Evolutionary conservation across 2,113 vertebrate species (phyloP).

Genomic region (Podilymbus podiceps): DNA sequence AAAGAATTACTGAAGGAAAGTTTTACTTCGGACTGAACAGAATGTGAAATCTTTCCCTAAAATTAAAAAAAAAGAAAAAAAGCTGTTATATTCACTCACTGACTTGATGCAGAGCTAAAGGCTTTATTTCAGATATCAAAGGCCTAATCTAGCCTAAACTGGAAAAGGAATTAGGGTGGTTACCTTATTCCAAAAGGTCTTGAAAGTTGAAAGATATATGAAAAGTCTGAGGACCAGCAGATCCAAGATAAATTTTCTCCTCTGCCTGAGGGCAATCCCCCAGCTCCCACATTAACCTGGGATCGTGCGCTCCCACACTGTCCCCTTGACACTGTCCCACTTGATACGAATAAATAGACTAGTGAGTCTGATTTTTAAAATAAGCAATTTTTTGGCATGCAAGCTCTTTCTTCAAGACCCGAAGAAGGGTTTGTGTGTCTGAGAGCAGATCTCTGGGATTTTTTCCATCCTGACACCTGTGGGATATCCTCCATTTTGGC

Average conservation of each 20-base stretch:
- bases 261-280: background rate
- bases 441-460: background rate
- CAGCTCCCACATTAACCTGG: background rate
- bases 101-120: background rate
- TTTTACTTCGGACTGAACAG: background rate
- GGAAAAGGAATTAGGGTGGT: background rate
- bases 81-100: background rate
- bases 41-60: background rate
- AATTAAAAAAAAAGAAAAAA: background rate
- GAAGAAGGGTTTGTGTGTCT: background rate
- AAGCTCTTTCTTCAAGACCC: background rate
- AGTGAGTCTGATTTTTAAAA: background rate
- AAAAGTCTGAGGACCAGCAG: background rate
- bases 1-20: background rate
- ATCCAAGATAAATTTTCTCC: conserved; percentile 1
- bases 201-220: background rate
- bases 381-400: rapidly evolving
- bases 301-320: background rate
- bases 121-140: background rate
- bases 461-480: background rate
- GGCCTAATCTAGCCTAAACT: background rate
- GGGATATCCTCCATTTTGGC: background rate
- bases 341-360: background rate
- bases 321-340: background rate
- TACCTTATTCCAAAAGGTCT: background rate